These are phyloP conservation scores for Pseudopodoces humilis DNA, from an alignment of 2,113 vertebrate species.

Conservation along the genomic window DNA sequence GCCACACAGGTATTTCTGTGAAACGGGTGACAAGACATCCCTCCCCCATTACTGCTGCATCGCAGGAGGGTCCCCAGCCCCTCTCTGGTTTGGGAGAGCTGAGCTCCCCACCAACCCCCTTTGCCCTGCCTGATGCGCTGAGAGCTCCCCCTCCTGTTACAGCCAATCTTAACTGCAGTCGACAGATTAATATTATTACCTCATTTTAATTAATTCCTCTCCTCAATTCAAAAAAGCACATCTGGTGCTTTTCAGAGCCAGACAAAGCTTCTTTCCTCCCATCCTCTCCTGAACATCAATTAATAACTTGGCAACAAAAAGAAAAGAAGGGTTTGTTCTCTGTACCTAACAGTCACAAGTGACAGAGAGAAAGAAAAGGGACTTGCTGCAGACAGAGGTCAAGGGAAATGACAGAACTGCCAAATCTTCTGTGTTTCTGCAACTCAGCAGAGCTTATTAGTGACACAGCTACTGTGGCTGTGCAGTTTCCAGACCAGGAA, in stretches of 20 bases:
- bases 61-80: neutral
- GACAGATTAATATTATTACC: slow-evolving; percentile 60
- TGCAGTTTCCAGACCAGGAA: neutral
- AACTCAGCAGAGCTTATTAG: neutral
- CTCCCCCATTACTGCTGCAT: neutral
- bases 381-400: slow-evolving; percentile 36
- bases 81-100: slow-evolving; percentile 41
- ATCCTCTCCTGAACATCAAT: slow-evolving; percentile 62
- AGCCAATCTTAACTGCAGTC: slow-evolving; percentile 21
- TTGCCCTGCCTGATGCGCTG: slow-evolving; percentile 52
- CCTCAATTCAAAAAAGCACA: slow-evolving; percentile 56
- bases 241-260: slow-evolving; percentile 65
- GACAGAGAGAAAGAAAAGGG: slow-evolving; percentile 38
- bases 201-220: slow-evolving; percentile 65
- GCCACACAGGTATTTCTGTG: slow-evolving; percentile 46
- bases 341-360: slow-evolving; percentile 62
- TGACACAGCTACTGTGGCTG: neutral
- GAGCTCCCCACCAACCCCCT: slow-evolving; percentile 14
- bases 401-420: slow-evolving; percentile 43
- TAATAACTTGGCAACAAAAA: slow-evolving; percentile 70
- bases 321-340: slow-evolving; percentile 64
- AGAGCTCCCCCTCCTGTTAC: slow-evolving; percentile 68
- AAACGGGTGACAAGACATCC: neutral
- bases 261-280: slow-evolving; percentile 59
- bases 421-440: slow-evolving; percentile 38